These are phyloP conservation scores for Campylorhamphus procurvoides DNA, from an alignment of 2,113 vertebrate genomes.

Conservation along the genomic window DNA sequence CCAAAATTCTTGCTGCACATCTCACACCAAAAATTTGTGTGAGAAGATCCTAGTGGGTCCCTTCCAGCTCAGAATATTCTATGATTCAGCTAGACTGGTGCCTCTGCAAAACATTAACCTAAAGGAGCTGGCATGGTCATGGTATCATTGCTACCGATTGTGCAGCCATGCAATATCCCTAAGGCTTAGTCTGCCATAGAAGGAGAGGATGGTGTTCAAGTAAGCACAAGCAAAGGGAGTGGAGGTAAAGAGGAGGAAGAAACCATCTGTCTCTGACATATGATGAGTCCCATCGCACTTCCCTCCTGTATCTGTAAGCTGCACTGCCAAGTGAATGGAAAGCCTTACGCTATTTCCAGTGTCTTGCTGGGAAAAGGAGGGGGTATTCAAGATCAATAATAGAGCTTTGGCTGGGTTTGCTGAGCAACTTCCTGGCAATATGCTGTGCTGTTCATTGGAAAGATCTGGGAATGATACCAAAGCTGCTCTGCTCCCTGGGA, in stretches of 20 bases:
- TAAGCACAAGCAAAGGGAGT: background rate
- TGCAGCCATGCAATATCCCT: background rate
- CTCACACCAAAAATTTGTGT: background rate
- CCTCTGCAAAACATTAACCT: background rate
- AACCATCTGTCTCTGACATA: constrained; percentile 29
- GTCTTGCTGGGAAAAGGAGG: constrained; percentile 41
- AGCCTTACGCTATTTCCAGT: constrained; percentile 34
- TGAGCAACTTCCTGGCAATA: background rate
- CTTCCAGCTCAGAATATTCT: background rate
- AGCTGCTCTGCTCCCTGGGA: background rate
- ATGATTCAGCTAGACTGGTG: background rate
- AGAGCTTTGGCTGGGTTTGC: constrained; percentile 5
- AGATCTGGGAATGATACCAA: constrained; percentile 37
- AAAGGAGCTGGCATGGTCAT: background rate
- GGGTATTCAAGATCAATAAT: background rate
- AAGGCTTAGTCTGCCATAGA: background rate
- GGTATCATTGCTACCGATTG: background rate
- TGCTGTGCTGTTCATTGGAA: background rate
- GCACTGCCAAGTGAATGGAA: background rate
- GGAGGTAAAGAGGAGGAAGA: background rate
- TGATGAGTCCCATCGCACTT: background rate
- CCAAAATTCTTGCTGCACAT: background rate
- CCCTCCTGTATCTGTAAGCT: constrained; percentile 2
- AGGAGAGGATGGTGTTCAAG: background rate
- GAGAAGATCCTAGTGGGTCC: background rate